Percentiles rank a stretch among this genome's conserved stretches.
Evolutionary conservation across 1,140 invertebrate species (phyloP).

Genomic region (Drosophila sechellia): DNA sequence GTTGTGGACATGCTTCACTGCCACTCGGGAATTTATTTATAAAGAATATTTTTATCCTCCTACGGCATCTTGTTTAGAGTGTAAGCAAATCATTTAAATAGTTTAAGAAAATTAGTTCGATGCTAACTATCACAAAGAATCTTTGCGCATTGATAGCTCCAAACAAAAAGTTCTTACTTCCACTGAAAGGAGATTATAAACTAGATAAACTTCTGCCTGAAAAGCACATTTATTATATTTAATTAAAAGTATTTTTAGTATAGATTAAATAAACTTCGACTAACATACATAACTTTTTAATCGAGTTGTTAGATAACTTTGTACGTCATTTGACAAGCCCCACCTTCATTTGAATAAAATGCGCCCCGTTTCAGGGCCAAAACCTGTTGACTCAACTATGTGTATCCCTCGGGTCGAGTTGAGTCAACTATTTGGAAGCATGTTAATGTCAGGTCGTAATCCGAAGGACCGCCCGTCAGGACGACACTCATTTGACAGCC

Average conservation of each 20-base stretch:
- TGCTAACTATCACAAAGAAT: too few relatives aligned
- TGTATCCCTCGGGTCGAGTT: constrained; percentile 17
- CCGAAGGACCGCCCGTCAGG: constrained; percentile 37
- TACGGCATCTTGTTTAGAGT: constrained; percentile 13
- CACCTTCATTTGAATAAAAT: not conserved
- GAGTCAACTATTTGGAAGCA: constrained; percentile 41
- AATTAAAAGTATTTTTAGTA: too few relatives aligned
- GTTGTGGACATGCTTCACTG: constrained; percentile 51
- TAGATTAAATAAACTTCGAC: not conserved
- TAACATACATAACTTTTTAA: not conserved
- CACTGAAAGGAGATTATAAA: too few relatives aligned
- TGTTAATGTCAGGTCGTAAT: constrained; percentile 48
- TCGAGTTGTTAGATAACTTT: constrained; percentile 29
- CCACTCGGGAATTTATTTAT: constrained; percentile 42
- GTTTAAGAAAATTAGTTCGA: not conserved
- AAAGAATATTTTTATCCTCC: constrained; percentile 11
- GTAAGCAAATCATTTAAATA: constrained; percentile 8
- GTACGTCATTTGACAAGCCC: not conserved
- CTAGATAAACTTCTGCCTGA: not conserved
- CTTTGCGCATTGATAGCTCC: not conserved
- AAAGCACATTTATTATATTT: too few relatives aligned
- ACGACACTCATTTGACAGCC: constrained; percentile 36
- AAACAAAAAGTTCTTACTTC: not conserved
- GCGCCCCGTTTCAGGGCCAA: not conserved
- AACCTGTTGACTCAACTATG: constrained; percentile 39